These are phyloP conservation scores for Podabrus alpinus DNA, from an alignment of 2,888 invertebrate species.

Conservation along the genomic window DNA sequence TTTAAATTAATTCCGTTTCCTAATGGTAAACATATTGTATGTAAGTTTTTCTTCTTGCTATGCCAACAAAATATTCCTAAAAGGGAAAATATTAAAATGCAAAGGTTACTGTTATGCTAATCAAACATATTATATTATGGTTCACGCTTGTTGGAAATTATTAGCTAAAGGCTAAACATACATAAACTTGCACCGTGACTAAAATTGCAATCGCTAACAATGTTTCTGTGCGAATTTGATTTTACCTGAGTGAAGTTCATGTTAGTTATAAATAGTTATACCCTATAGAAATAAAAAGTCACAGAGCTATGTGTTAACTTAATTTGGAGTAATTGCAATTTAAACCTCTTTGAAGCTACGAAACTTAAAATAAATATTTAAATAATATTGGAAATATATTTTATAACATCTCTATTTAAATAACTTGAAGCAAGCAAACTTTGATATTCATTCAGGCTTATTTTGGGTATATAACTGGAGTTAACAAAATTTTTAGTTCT, in stretches of 20 bases:
- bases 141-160: no score
- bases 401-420: background rate
- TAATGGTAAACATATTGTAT: background rate
- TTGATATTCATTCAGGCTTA: background rate
- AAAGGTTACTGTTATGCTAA: background rate
- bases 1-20: no score
- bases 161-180: no score
- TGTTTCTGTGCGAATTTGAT: background rate
- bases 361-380: background rate
- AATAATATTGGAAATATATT: background rate
- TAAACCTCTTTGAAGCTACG: no score
- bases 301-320: background rate
- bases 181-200: background rate
- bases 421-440: background rate
- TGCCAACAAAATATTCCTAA: background rate
- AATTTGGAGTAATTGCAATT: background rate
- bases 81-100: background rate
- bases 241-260: background rate
- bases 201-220: background rate
- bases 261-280: no score
- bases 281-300: no score
- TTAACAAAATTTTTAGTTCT: background rate
- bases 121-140: background rate
- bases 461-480: background rate
- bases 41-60: background rate